These are phyloP conservation scores for Mormoops blainvillei DNA, from an alignment of 2,113 vertebrate genomes.

Conservation along the genomic window DNA sequence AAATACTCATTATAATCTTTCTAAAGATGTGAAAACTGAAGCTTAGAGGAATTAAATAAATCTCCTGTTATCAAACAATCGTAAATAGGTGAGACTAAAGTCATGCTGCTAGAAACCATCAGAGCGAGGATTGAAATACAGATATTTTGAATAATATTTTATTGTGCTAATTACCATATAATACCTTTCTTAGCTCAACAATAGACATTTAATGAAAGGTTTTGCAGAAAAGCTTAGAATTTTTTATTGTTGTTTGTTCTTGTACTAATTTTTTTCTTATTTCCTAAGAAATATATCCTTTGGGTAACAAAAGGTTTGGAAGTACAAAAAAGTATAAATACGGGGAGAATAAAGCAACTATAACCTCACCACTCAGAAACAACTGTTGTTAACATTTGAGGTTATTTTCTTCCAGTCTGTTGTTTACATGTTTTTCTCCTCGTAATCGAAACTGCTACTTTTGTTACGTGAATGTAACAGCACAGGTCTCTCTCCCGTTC, in stretches of 20 bases:
- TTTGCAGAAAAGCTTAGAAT: background rate
- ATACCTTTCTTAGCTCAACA: constrained; percentile 23
- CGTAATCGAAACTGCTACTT: background rate
- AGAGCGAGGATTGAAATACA: constrained; percentile 39
- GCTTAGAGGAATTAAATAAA: constrained; percentile 59
- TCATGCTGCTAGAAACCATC: background rate
- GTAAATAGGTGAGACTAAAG: constrained; percentile 43
- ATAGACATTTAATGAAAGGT: background rate
- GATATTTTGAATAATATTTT: constrained; percentile 44
- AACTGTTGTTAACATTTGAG: background rate
- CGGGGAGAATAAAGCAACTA: background rate
- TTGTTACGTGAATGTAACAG: background rate
- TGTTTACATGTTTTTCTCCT: background rate
- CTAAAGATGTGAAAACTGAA: constrained; percentile 44
- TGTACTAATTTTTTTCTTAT: background rate
- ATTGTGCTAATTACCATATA: constrained; percentile 11
- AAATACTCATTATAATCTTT: constrained; percentile 54
- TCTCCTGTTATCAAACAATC: constrained; percentile 48
- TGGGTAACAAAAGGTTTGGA: background rate
- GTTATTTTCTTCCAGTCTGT: background rate
- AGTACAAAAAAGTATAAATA: background rate
- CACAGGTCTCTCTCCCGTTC: background rate
- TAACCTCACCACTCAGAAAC: background rate
- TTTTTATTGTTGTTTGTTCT: background rate
- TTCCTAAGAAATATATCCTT: background rate